Conservation (phyloP, 2,113 vertebrate genomes). For the Rhinoptilus africanus region DNA sequence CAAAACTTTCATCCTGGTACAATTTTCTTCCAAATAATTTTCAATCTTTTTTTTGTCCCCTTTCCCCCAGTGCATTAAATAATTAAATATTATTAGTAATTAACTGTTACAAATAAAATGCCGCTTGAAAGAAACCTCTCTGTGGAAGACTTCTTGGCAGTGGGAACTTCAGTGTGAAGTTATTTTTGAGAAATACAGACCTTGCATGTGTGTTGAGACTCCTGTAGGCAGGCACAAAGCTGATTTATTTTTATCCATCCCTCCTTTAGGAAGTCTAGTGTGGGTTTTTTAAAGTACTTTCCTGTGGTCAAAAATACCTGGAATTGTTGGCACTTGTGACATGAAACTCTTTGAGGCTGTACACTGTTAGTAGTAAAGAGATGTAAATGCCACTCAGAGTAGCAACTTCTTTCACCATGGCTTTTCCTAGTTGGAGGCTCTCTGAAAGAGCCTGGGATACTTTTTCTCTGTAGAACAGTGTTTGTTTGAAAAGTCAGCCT, state of each 20-base stretch:
- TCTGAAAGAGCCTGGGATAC: background rate
- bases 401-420: background rate
- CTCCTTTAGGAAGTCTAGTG: background rate
- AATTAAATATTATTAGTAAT: background rate
- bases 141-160: background rate
- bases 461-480: background rate
- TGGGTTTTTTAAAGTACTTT: background rate
- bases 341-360: background rate
- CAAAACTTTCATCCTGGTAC: background rate
- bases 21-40: background rate
- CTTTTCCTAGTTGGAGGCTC: background rate
- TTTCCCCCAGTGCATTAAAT: background rate
- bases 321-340: background rate
- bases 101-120: background rate
- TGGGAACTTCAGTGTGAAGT: background rate
- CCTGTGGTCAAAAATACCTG: conserved; percentile 1
- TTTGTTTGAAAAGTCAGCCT: background rate
- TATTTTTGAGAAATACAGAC: background rate
- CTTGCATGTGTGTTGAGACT: background rate
- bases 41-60: fast-evolving
- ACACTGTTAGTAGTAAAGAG: background rate
- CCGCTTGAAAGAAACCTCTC: background rate
- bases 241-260: conserved; percentile 5
- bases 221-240: background rate
- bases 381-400: background rate